Evolutionary conservation across 2,888 invertebrate species (phyloP).

Genomic region (Drosophila austrosaltans): DNA sequence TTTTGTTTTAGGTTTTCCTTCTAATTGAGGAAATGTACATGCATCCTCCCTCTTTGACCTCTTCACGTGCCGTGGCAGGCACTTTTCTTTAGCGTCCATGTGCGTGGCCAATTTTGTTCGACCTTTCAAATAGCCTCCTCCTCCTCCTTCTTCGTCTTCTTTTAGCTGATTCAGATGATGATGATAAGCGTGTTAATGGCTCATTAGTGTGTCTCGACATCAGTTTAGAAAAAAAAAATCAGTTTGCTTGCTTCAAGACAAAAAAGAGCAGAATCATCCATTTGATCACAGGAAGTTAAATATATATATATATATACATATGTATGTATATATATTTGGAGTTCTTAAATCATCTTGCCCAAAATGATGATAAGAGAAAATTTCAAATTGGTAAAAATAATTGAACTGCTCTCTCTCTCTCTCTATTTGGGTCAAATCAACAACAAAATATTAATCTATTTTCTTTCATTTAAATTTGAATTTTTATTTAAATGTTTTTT

Average conservation of each 20-base stretch:
- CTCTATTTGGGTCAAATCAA: too few relatives aligned
- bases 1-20: slow-evolving; percentile 38
- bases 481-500: too few relatives aligned
- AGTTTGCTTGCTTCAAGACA: slow-evolving; percentile 16
- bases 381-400: background rate
- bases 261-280: slow-evolving; percentile 22
- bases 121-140: slow-evolving; percentile 7
- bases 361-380: slow-evolving; percentile 14
- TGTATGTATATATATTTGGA: background rate
- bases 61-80: slow-evolving; percentile 47
- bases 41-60: slow-evolving; percentile 59
- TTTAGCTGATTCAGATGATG: slow-evolving; percentile 27
- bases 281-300: slow-evolving; percentile 31
- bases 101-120: slow-evolving; percentile 65
- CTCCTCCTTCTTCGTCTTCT: slow-evolving; percentile 15
- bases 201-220: slow-evolving; percentile 60
- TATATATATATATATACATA: background rate
- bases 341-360: slow-evolving; percentile 13
- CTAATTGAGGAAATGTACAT: slow-evolving; percentile 74
- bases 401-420: background rate
- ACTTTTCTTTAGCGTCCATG: slow-evolving; percentile 42
- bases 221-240: slow-evolving; percentile 33
- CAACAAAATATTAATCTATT: too few relatives aligned
- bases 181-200: slow-evolving; percentile 77
- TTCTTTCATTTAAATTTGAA: too few relatives aligned